Conservation (phyloP, 2,797 vertebrate genomes). For the Mallotus villosus region DNA sequence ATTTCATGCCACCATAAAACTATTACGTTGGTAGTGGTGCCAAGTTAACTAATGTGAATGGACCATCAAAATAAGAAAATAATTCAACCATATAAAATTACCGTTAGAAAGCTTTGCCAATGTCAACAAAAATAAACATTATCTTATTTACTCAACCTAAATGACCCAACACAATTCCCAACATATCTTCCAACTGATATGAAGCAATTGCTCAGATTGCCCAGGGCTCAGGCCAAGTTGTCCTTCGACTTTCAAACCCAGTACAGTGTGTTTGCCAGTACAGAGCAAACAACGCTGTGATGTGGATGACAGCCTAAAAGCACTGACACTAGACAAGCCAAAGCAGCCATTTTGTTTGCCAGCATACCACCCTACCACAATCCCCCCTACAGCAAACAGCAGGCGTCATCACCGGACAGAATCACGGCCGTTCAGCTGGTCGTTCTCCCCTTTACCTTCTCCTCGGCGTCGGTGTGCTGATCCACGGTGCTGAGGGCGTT, state of each 20-base stretch:
- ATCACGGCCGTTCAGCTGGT: neutral
- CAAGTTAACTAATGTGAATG: neutral
- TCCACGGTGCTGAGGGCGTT: constrained; percentile 82
- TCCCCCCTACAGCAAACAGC: too few relatives aligned
- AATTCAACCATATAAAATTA: neutral
- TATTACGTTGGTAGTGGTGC: neutral
- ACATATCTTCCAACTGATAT: neutral
- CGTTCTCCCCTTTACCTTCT: constrained; percentile 75
- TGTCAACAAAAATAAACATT: neutral
- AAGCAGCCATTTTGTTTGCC: too few relatives aligned
- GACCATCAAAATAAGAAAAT: neutral
- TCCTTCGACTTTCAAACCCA: neutral
- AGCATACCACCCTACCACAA: too few relatives aligned
- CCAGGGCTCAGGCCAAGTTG: neutral
- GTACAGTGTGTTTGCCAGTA: neutral
- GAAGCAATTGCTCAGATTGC: neutral
- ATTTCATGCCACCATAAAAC: constrained; percentile 1
- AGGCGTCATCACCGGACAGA: neutral
- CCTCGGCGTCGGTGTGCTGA: constrained; percentile 78
- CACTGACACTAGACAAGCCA: too few relatives aligned
- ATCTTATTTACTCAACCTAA: neutral
- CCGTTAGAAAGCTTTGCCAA: neutral
- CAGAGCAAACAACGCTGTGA: neutral
- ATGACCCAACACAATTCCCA: neutral
- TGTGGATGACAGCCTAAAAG: neutral